Evolutionary conservation across 1,140 invertebrate genomes (phyloP).

Genomic region (Plodia interpunctella): DNA sequence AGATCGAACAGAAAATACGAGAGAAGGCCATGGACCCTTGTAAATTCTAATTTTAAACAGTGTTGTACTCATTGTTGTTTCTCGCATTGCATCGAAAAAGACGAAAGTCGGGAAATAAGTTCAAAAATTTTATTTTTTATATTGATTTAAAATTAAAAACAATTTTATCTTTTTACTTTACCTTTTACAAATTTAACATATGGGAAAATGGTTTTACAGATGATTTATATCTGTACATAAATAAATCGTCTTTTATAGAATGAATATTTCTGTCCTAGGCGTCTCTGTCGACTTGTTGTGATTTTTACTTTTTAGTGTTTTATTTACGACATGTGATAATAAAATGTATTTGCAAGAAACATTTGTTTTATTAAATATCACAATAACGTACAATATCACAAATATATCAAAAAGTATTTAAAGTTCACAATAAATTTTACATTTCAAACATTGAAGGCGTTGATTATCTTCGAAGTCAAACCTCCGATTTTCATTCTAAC

Average conservation of each 20-base stretch:
- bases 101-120: too few relatives aligned
- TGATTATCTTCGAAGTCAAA: not conserved
- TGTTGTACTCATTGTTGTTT: too few relatives aligned
- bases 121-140: too few relatives aligned
- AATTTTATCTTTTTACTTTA: too few relatives aligned
- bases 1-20: conserved; percentile 37
- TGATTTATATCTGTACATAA: too few relatives aligned
- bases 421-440: too few relatives aligned
- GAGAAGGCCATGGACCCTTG: conserved; percentile 27
- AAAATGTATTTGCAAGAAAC: not conserved
- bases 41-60: conserved; percentile 1
- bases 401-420: not conserved
- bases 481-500: not conserved
- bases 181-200: too few relatives aligned
- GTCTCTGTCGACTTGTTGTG: not conserved
- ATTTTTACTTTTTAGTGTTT: not conserved
- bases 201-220: too few relatives aligned
- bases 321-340: conserved; percentile 2
- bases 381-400: not conserved
- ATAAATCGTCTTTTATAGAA: too few relatives aligned
- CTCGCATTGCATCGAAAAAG: too few relatives aligned
- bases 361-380: not conserved
- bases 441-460: not conserved
- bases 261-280: not conserved
- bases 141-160: too few relatives aligned